Base-by-base conservation (phyloP, 2,888 invertebrate genomes). In the Oscheius sp. region DNA sequence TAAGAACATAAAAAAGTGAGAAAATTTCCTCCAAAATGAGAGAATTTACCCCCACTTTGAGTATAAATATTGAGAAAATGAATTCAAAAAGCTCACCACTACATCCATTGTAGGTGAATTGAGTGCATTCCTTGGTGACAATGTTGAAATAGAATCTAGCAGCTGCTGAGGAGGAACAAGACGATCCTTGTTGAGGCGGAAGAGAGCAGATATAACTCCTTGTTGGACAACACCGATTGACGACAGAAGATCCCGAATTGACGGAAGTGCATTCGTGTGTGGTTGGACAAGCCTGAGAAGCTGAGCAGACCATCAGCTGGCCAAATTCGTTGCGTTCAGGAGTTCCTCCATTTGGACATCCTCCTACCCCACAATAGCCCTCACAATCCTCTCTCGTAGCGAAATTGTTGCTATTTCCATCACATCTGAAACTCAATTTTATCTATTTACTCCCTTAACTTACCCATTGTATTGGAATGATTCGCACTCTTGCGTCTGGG, bases 331-430 rank as follows among this genome's bases (percentile, higher is more conserved):
- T 83, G 17, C 83, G 70, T 69, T 83, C 84, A 2, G 84, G 84
- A 3, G 82, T 81, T 34, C 86, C 86, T 23, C 86, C 86, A 45
- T 86, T 79, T 33, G 83, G 83, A 71, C 82, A 82, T 17, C 80
- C 78, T 70, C 29, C 39, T 12, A 37, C 27, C 2, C 45, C 33
- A 48, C 39, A 50, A 2, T 61, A 68, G n/a, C 45, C 61, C n/a
- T 61, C 61, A 27, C 61, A 79, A 73, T 20, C 79, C 75, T 84
- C 82, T 6, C 83, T 74, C 12, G 78, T 81, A 29, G 84, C 81
- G 65, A 86, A 86, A 73, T 84, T 86, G 75, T 86, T 86, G 29
- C 81, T 77, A 75, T 85, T 85, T 20, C 84, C 84, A 69, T 84
- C 84, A 58, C 85, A 85, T 20, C n/a, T n/a, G n/a, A n/a, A n/a